These are phyloP conservation scores for Crioceris asparagi DNA, from an alignment of 2,888 invertebrate genomes.

Conservation along the genomic window DNA sequence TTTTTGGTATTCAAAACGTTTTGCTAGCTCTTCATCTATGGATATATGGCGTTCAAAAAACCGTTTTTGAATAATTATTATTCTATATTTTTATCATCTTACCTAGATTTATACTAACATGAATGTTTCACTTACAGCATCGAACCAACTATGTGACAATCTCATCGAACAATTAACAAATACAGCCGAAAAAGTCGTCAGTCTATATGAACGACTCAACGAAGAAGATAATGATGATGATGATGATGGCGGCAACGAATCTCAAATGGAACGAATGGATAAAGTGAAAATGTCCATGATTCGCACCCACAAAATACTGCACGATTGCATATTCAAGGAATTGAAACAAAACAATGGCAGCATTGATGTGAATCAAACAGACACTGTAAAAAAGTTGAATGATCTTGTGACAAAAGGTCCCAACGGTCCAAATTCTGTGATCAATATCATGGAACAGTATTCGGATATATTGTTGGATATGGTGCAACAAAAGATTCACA, in stretches of 20 bases:
- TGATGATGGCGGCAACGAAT: slow-evolving; percentile 12
- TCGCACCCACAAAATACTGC: slow-evolving; percentile 47
- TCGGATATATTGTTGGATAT: slow-evolving; percentile 48
- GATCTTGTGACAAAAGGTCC: slow-evolving; percentile 34
- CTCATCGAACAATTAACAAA: slow-evolving; percentile 48
- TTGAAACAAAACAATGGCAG: slow-evolving; percentile 33
- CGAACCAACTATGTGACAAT: slow-evolving; percentile 50
- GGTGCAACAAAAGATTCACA: slow-evolving; percentile 49
- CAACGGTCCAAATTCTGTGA: slow-evolving; percentile 41
- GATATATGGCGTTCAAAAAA: too few species aligned
- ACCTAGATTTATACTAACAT: neutral
- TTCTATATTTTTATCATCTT: neutral
- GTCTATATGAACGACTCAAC: slow-evolving; percentile 52
- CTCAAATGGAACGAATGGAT: slow-evolving; percentile 32
- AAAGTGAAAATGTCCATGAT: slow-evolving; percentile 46
- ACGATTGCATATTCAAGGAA: slow-evolving; percentile 38
- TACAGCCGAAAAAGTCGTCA: slow-evolving; percentile 60
- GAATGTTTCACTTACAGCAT: slow-evolving; percentile 37
- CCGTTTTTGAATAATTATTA: neutral
- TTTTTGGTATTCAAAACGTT: too few species aligned
- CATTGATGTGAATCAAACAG: slow-evolving; percentile 39
- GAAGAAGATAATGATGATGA: slow-evolving; percentile 24
- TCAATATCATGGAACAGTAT: slow-evolving; percentile 52
- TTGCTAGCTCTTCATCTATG: too few species aligned
- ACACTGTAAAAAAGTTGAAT: slow-evolving; percentile 42